Conservation (phyloP, 2,113 vertebrate genomes). For the Rhodinocichla rosea region DNA sequence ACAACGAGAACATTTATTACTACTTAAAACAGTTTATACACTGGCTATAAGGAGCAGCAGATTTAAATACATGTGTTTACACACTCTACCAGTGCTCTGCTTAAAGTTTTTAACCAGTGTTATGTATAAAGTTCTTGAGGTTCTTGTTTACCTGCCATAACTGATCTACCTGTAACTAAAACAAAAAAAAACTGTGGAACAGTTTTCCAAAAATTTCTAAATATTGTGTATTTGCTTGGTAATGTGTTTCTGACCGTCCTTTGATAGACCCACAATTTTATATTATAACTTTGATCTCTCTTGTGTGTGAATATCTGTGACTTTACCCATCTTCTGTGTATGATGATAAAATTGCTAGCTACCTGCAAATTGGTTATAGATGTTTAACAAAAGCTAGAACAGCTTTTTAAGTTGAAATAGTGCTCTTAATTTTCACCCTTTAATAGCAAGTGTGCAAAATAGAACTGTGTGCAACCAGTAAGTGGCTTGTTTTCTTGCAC, state of each 20-base stretch:
- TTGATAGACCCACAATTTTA: not conserved
- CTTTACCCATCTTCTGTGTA: not conserved
- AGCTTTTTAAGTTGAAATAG: not conserved
- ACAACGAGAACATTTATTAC: not conserved
- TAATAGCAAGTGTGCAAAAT: not conserved
- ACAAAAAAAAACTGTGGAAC: not conserved
- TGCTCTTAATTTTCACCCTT: not conserved
- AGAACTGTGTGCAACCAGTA: not conserved
- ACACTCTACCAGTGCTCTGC: not conserved
- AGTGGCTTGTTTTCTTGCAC: not conserved
- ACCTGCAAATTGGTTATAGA: not conserved
- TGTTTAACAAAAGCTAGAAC: not conserved
- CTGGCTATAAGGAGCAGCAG: not conserved
- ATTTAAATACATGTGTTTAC: not conserved
- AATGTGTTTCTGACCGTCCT: not conserved
- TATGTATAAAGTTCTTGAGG: not conserved
- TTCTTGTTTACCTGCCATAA: not conserved
- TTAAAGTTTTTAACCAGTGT: not conserved
- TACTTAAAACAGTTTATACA: constrained; percentile 10
- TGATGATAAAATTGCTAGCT: not conserved
- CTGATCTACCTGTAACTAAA: not conserved
- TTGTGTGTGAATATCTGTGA: not conserved
- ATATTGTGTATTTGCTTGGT: not conserved
- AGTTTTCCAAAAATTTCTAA: not conserved
- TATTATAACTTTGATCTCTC: not conserved